Percentiles rank a stretch among this genome's conserved stretches.
These are phyloP conservation scores for Euura saliciscinereae DNA, from an alignment of 1,140 invertebrate genomes.

Conservation along the genomic window DNA sequence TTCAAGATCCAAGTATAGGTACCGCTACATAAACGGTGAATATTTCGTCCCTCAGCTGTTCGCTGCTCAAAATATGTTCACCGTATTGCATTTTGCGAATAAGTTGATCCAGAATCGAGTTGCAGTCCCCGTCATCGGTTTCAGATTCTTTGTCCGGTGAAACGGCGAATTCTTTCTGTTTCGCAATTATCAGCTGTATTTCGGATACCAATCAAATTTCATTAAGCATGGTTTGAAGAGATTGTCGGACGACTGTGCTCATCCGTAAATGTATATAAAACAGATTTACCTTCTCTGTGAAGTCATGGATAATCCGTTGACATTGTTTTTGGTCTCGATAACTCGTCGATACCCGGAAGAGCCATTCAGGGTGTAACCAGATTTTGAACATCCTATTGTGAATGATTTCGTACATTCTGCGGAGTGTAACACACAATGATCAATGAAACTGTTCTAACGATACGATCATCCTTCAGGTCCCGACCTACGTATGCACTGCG, in stretches of 20 bases:
- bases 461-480: no score
- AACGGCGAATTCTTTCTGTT: constrained; percentile 55
- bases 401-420: no score
- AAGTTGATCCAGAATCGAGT: constrained; percentile 29
- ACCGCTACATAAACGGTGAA: constrained; percentile 56
- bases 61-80: constrained; percentile 36
- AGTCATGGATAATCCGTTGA: no score
- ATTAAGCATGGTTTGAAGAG: constrained; percentile 30
- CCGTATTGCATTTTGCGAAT: constrained; percentile 19
- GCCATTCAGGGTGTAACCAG: constrained; percentile 64
- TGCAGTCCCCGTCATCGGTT: constrained; percentile 13
- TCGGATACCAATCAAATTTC: background rate
- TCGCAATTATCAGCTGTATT: constrained; percentile 51
- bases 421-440: no score
- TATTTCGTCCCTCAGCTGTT: constrained; percentile 45
- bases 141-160: constrained; percentile 17
- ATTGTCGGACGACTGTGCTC: no score
- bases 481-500: no score
- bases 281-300: no score
- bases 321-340: no score
- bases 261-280: no score
- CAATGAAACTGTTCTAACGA: no score
- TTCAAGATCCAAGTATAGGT: no score
- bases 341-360: constrained; percentile 61
- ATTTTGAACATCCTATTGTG: constrained; percentile 64